Base-by-base conservation (phyloP, 2,113 vertebrate species). In the Pterocles orientalis region DNA sequence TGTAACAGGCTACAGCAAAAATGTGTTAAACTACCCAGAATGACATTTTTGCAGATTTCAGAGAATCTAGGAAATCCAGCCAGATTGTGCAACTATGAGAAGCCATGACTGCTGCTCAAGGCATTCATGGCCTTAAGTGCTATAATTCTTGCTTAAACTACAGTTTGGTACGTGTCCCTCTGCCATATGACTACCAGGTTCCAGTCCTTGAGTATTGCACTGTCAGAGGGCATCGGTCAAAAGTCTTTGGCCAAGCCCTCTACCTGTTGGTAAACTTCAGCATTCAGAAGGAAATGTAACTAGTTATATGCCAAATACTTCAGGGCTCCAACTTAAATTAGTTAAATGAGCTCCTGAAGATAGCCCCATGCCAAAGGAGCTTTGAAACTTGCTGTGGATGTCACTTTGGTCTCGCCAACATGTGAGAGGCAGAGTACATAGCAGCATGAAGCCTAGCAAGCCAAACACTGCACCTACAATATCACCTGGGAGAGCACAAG, bases 331-430 rank as follows among this genome's bases (percentile, higher is more conserved):
- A 8, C 5, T 8, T 60, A 29, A 36, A 75, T 25, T 28, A 60
- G 31, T 24, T 51, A 7, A 64, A 60, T 9, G 9, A 72, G 29
- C 10, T 92, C 21, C 39, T 56, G 43, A 47, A 51, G 33, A n/a
- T 18, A 78, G 29, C 14, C 21, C 23, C 1, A 0, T 71, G 65
- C 7, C 18, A 7, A 16, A 28, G 47, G 15, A 70, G 5, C 34
- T 70, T 31, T 47, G 34, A 26, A 34, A 24, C 17, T 11, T 7
- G 2, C 14, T 57, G 18, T 8, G 26, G 12, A 8, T 71, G 61
- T 45, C 48, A 50, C 36, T 33, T 45, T 17, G 43, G 14, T 24
- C 20, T 54, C 65, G 62, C 33, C 31, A 34, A 6, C 4, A 0
- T 4, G 9, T 12, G 19, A 34, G n/a, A 43, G 19, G 33, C 48